Conservation (phyloP, 2,113 vertebrate genomes). For the Bambusicola thoracicus region DNA sequence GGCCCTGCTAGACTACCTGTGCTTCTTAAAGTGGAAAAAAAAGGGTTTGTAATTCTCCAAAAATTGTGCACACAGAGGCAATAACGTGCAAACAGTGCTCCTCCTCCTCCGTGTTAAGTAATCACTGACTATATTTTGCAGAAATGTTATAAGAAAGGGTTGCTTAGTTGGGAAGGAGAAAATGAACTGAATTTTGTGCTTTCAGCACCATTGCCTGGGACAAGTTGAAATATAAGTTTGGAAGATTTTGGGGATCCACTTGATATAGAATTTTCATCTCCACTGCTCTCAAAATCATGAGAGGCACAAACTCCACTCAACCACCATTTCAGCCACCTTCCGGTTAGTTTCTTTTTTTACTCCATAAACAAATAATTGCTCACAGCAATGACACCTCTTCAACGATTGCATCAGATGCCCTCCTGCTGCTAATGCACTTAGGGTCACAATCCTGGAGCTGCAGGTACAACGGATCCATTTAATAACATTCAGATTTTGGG, state of each 20-base stretch:
- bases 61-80: neutral
- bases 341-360: neutral
- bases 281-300: neutral
- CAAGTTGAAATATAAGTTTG: neutral
- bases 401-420: neutral
- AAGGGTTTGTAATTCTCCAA: neutral
- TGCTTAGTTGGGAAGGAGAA: neutral
- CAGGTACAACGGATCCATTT: neutral
- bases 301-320: neutral
- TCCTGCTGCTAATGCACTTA: neutral
- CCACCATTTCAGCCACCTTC: neutral
- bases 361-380: neutral
- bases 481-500: neutral
- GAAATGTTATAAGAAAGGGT: neutral
- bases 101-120: neutral
- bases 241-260: neutral
- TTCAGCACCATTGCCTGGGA: neutral
- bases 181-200: neutral
- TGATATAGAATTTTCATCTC: neutral
- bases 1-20: neutral
- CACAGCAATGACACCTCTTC: neutral
- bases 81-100: neutral
- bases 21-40: neutral
- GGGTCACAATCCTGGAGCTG: neutral
- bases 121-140: neutral